Base-by-base conservation (phyloP, 2,888 invertebrate species). In the Lutraria lutraria region DNA sequence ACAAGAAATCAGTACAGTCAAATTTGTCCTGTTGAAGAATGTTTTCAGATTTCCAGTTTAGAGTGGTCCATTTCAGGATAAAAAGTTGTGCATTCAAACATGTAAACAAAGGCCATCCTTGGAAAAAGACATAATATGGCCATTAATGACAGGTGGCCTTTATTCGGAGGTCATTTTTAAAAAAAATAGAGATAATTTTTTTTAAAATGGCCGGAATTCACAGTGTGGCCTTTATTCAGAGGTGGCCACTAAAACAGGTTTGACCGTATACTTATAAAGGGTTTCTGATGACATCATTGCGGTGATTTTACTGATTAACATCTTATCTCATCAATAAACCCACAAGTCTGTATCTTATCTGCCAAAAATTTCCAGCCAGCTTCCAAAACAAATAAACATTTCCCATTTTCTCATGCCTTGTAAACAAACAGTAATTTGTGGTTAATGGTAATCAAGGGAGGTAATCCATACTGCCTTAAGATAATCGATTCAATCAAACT, bases 381-480 rank as follows among this genome's bases (percentile, higher is more conserved):
- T 76, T 76, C 76, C 34, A 19, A 76, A 76, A 31, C 31, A 76
- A 76, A 76, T 19, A 76, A 76, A 34, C 29, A 76, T 19, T 76
- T 31, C 76, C 76, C 19, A 56, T 56, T 56, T 56, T 56, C 56
- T 56, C 56, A 43, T 43, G 43, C 43, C 2, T 43, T 43, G 43
- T 43, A 43, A 43, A 43, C 43, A 43, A 43, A 43, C 43, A 43
- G 60, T 8, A 60, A 60, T 29, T 25, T 0, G 12, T 25, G 12
- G n/a, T 25, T 72, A 72, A 29, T 29, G 25, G 13, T 25, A 72
- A 25, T 34, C 16, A 76, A 34, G 76, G 76, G 76, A 76, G 76
- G 76, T 31, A 76, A 76, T 76, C 31, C 29, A 25, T 31, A 76
- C 31, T 76, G 63, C 25, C 25, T 68, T 68, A 25, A 13, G 25